Evolutionary conservation across 2,888 invertebrate species (phyloP).

Genomic region (Folsomia candida): DNA sequence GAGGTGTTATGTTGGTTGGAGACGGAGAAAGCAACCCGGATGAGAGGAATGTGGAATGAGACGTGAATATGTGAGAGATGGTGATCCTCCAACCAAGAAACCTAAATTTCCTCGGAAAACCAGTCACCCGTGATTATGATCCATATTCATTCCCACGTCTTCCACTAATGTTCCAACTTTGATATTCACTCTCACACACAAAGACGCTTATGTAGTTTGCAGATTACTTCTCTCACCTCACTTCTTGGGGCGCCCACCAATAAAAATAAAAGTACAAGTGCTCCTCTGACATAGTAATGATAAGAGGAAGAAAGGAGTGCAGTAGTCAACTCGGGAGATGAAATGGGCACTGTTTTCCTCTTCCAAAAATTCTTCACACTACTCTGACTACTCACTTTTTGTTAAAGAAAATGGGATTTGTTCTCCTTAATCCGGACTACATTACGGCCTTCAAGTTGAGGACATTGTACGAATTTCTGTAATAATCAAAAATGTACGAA

Average conservation of each 20-base stretch:
- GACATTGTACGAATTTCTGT: too few species aligned
- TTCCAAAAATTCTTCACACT: too few species aligned
- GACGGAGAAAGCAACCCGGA: too few species aligned
- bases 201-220: neutral
- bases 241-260: neutral
- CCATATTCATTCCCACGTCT: neutral
- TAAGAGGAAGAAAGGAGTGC: conserved; percentile 4
- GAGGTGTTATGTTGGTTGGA: too few species aligned
- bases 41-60: neutral
- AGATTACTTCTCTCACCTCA: neutral
- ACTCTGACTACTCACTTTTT: too few species aligned
- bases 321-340: too few species aligned
- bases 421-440: too few species aligned
- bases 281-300: neutral
- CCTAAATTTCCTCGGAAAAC: neutral
- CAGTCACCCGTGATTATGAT: neutral
- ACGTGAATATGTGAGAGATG: neutral
- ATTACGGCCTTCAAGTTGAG: too few species aligned
- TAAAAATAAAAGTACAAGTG: neutral
- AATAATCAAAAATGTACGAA: too few species aligned
- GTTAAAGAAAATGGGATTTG: too few species aligned
- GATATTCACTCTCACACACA: neutral
- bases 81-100: neutral
- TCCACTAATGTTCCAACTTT: neutral
- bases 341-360: too few species aligned